Evolutionary conservation across 2,113 vertebrate species (phyloP).

Genomic region (Callopanchax toddi): DNA sequence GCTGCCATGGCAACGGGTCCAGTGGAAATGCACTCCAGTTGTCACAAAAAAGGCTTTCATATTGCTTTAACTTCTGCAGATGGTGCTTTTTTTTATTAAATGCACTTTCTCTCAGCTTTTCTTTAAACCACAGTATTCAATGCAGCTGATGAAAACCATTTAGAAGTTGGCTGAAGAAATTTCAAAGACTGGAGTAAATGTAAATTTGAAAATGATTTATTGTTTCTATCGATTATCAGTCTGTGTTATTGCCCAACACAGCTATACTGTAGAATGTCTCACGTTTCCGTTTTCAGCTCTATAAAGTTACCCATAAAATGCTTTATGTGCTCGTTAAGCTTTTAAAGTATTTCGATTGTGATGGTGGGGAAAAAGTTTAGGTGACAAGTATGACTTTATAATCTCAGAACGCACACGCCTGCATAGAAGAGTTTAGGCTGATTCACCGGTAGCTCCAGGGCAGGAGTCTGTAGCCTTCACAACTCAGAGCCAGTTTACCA

Average conservation of each 20-base stretch:
- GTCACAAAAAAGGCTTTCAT: conserved; percentile 38
- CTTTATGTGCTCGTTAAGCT: conserved; percentile 39
- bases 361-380: conserved; percentile 26
- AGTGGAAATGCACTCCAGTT: conserved; percentile 29
- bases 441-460: no score
- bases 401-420: conserved; percentile 40
- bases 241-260: conserved; percentile 7
- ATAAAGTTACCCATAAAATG: conserved; percentile 33
- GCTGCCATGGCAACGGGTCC: conserved; percentile 59
- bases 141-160: conserved; percentile 22
- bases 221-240: neutral
- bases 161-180: neutral
- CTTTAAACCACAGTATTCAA: neutral
- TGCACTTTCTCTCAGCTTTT: no score
- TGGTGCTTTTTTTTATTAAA: neutral
- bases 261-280: conserved; percentile 27
- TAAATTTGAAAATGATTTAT: conserved; percentile 6
- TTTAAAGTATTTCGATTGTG: conserved; percentile 12
- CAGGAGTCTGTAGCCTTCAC: no score
- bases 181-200: neutral
- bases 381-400: conserved; percentile 46
- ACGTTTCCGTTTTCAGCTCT: conserved; percentile 19
- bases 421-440: conserved; percentile 32
- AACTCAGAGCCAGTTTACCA: no score
- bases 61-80: conserved; percentile 8